Evolutionary conservation across 2,888 invertebrate genomes (phyloP), one percentile per base, ranked within the genome.

Genomic region (Selenia dentaria): DNA sequence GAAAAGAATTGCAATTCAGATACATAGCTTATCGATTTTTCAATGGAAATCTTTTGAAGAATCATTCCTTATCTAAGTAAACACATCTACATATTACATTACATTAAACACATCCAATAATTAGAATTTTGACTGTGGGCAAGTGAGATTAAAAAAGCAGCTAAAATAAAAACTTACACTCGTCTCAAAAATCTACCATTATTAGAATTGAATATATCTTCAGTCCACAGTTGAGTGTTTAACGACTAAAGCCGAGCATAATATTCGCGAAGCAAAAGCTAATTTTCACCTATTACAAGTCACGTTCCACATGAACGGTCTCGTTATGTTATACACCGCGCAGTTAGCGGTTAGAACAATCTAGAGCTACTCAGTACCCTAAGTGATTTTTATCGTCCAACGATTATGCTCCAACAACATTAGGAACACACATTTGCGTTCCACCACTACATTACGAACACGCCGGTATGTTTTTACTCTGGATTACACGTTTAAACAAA

Each of bases 401-500:
- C 79, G 80, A 84, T 86, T 83, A 83, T 73, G 73, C 66, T 69
- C 74, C 68, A 67, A 74, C 74, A 76, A 72, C 76, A 78, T 68
- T 67, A 76, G 67, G 77, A 78, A 76, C 77, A 83, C 76, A 80
- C 78, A 79, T 83, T 80, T 76, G 74, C 70, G 77, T 76, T 72
- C 67, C 59, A 64, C 76, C 72, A 66, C 79, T 77, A 75, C 70
- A 76, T 83, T 72, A 79, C 73, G 72, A 71, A 75, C 70, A 66
- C 67, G 66, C 64, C 55, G 69, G 68, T 70, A 75, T 80, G 83
- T 87, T 86, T 47, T 87, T 79, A 75, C 79, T 59, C 70, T 70
- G 82, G 81, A 86, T 88, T 89, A 86, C 78, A 78, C 83, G 82
- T 82, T 87, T 83, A 85, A 83, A 84, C 81, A 86, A 86, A 85